Conservation (phyloP, 2,113 vertebrate species). For the Antechinus stuartii region DNA sequence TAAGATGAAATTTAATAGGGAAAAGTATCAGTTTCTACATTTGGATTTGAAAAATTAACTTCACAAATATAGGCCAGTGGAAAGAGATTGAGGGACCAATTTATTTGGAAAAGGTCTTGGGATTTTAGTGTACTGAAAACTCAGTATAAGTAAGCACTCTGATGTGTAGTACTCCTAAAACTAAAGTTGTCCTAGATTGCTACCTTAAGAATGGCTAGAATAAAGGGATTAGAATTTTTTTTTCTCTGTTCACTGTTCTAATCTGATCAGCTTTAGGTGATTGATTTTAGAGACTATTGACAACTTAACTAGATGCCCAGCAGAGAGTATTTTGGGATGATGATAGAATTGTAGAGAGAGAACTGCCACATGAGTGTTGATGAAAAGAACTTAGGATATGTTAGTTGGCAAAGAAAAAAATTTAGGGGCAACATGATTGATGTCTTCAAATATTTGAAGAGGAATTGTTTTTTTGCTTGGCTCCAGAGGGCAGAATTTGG, state of each 20-base stretch:
- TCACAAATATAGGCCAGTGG: background rate
- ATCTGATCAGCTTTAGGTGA: background rate
- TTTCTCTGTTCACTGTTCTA: background rate
- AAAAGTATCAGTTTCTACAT: background rate
- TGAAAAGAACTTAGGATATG: background rate
- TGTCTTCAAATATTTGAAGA: background rate
- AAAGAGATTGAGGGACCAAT: background rate
- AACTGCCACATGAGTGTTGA: background rate
- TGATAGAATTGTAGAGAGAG: background rate
- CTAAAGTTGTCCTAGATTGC: background rate
- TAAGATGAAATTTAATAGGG: background rate
- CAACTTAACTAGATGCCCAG: background rate
- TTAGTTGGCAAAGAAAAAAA: background rate
- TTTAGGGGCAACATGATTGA: background rate
- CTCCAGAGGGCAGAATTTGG: background rate
- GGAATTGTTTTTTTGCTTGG: background rate
- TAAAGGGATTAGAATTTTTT: background rate
- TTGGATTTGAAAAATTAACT: background rate
- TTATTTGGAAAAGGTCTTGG: background rate
- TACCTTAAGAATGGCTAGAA: background rate
- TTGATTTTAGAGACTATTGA: background rate
- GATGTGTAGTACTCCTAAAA: background rate
- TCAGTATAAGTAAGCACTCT: background rate
- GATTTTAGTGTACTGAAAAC: background rate
- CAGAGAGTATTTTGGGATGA: background rate